A percentile compares a stretch with the other conserved stretches of the same genome.
Evolutionary conservation across 1,140 invertebrate genomes (phyloP).

Genomic region (Bombus difficillimus): DNA sequence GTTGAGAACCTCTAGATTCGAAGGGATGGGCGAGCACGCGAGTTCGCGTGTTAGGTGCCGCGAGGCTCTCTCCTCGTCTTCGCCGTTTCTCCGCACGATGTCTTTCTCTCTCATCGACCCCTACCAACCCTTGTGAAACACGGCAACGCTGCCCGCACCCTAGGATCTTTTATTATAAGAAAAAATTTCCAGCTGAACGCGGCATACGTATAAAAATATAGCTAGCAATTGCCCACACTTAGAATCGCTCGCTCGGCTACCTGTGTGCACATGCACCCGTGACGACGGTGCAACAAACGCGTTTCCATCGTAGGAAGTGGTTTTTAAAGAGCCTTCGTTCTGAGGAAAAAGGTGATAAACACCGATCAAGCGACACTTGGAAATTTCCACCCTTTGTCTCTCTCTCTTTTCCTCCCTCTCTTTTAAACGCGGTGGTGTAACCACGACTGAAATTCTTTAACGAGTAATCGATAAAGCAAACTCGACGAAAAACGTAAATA

Average conservation of each 20-base stretch:
- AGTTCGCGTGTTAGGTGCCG: conserved; percentile 77
- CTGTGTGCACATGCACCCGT: conserved; percentile 63
- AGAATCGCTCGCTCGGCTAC: conserved; percentile 33
- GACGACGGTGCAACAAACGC: conserved; percentile 58
- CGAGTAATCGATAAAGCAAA: conserved; percentile 22
- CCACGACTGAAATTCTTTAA: conserved; percentile 1
- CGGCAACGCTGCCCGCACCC: conserved; percentile 46
- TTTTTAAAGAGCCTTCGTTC: conserved; percentile 48
- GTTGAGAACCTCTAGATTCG: conserved; percentile 76
- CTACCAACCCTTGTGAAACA: conserved; percentile 54
- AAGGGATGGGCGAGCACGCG: conserved; percentile 79
- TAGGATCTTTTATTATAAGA: conserved; percentile 74
- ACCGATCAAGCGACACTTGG: conserved; percentile 34
- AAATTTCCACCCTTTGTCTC: conserved; percentile 44
- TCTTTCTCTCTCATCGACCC: conserved; percentile 43
- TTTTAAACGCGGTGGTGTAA: background rate
- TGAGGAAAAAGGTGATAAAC: conserved; percentile 46
- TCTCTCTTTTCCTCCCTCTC: background rate
- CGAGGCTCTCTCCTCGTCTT: conserved; percentile 50
- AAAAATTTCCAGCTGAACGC: conserved; percentile 69
- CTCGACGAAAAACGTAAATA: conserved; percentile 25
- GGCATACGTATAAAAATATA: conserved; percentile 64
- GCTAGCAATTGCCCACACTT: conserved; percentile 40
- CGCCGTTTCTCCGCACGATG: conserved; percentile 1
- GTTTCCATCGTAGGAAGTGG: background rate